Evolutionary conservation across 2,797 vertebrate species (phyloP).

Genomic region (Diglossa cyanea): DNA sequence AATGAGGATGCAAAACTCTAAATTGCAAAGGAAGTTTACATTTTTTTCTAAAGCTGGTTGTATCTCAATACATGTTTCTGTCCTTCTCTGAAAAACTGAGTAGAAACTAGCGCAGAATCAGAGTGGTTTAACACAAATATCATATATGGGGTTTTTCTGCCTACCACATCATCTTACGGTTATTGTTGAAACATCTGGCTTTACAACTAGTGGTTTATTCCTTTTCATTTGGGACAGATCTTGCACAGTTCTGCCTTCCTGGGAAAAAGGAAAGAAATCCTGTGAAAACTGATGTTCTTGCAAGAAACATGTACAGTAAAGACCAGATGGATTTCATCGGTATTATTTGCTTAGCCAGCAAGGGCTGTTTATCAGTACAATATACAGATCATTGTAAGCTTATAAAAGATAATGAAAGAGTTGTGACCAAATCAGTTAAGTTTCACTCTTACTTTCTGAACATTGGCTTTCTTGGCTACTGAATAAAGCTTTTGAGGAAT

Average conservation of each 20-base stretch:
- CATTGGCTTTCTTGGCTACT: background rate
- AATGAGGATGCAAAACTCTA: background rate
- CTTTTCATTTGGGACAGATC: background rate
- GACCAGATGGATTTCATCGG: background rate
- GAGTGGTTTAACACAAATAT: background rate
- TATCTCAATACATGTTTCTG: background rate
- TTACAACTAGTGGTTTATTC: background rate
- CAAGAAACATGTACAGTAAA: background rate
- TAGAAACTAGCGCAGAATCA: background rate
- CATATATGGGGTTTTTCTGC: background rate
- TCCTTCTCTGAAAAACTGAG: background rate
- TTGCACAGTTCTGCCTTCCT: background rate
- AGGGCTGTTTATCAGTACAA: background rate
- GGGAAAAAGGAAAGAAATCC: background rate
- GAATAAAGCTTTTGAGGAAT: slow-evolving; percentile 19
- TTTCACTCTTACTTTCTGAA: background rate
- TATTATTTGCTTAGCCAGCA: background rate
- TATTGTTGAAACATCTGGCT: background rate
- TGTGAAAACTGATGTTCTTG: background rate
- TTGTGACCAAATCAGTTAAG: background rate
- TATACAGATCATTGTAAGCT: background rate
- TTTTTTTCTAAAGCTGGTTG: background rate
- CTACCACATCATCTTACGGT: background rate
- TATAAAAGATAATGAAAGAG: background rate
- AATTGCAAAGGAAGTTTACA: background rate